A percentile compares a stretch with the other conserved stretches of the same genome.
phyloP scores from a whole-genome alignment of 2,797 vertebrate genomes.

The Anniella stebbinsi region DNA sequence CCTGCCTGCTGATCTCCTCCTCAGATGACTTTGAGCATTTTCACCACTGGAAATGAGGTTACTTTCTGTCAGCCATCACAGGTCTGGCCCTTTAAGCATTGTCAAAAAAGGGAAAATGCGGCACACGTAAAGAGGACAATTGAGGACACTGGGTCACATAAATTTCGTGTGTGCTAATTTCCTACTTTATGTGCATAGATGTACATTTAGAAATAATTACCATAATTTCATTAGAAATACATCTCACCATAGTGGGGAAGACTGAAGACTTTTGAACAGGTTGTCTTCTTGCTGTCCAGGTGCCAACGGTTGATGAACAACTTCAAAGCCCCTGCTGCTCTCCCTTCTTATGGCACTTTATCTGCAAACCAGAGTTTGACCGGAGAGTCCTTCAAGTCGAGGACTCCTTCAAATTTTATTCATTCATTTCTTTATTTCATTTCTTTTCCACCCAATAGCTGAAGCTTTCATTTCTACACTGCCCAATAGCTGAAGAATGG shows the following conservation, averaged over 20 bases:
- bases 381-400: too few relatives aligned
- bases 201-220: neutral
- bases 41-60: neutral
- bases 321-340: neutral
- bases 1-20: neutral
- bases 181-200: neutral
- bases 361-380: neutral
- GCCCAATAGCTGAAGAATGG: too few relatives aligned
- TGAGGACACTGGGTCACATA: neutral
- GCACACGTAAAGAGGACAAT: neutral
- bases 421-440: too few relatives aligned
- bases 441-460: too few relatives aligned
- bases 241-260: neutral
- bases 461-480: too few relatives aligned
- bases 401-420: too few relatives aligned
- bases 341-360: neutral
- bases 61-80: neutral
- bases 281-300: too few relatives aligned
- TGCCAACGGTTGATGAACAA: neutral
- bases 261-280: too few relatives aligned
- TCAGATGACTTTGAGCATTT: conserved; percentile 4
- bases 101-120: neutral
- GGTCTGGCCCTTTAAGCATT: neutral
- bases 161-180: neutral
- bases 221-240: neutral